Evolutionary conservation across 2,113 vertebrate genomes (phyloP).

Genomic region (Macrotis lagotis): DNA sequence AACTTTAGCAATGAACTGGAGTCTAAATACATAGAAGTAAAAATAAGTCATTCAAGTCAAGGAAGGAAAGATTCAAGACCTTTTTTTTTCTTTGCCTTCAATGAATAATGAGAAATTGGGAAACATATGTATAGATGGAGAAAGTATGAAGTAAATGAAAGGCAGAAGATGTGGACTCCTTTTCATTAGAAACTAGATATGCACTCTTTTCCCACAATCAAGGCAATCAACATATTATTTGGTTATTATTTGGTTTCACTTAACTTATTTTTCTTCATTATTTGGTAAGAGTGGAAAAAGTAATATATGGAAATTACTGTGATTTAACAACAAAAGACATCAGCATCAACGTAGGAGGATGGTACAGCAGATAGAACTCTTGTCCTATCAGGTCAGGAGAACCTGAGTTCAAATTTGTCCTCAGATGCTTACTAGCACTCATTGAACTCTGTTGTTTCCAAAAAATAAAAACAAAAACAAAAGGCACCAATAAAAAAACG

Average conservation of each 20-base stretch:
- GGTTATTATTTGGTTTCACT: neutral
- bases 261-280: neutral
- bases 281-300: neutral
- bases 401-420: neutral
- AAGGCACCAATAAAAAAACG: neutral
- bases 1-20: neutral
- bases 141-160: neutral
- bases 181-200: neutral
- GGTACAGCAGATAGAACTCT: neutral
- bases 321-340: neutral
- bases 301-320: neutral
- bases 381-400: neutral
- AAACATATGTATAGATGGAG: neutral
- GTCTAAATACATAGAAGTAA: neutral
- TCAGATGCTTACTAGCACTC: neutral
- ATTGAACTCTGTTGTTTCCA: neutral
- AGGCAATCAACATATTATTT: neutral
- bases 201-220: neutral
- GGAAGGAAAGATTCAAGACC: neutral
- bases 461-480: neutral
- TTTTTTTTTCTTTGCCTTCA: neutral
- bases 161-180: neutral
- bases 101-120: neutral
- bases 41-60: neutral
- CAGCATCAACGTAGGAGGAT: neutral